Evolutionary conservation across 1,140 invertebrate genomes (phyloP).

Genomic region (Tetraneura akinire): DNA sequence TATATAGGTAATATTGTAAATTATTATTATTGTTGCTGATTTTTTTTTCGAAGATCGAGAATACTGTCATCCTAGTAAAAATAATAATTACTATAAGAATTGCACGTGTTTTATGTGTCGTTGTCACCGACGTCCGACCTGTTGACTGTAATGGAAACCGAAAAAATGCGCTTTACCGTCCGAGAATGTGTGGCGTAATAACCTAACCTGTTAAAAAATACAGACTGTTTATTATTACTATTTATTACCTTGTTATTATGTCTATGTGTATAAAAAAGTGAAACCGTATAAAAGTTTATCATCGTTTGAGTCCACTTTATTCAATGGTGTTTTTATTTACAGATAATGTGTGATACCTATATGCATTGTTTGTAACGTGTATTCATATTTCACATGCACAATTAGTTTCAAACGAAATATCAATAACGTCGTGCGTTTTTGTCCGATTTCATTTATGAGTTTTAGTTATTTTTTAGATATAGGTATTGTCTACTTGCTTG

Average conservation of each 20-base stretch:
- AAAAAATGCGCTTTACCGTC: background rate
- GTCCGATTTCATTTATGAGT: background rate
- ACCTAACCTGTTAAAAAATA: background rate
- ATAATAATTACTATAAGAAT: background rate
- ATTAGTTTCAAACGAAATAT: background rate
- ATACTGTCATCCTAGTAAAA: too few relatives aligned
- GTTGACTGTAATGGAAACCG: background rate
- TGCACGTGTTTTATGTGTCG: conserved; percentile 19
- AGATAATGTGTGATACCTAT: background rate
- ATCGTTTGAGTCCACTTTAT: background rate
- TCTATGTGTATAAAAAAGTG: too few relatives aligned
- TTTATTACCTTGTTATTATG: background rate
- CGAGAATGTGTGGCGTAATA: background rate
- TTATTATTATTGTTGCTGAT: background rate
- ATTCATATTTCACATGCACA: background rate
- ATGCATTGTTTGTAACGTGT: background rate
- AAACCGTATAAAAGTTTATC: conserved; percentile 2
- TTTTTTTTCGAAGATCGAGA: background rate
- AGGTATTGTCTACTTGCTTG: too few relatives aligned
- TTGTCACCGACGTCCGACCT: background rate
- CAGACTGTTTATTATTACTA: background rate
- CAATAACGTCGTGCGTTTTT: background rate
- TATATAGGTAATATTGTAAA: background rate
- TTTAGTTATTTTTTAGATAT: too few relatives aligned
- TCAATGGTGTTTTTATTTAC: background rate